Percentiles rank a stretch among this genome's conserved stretches.
These are phyloP conservation scores for Ommatoiulus sabulosus DNA, from an alignment of 2,888 invertebrate genomes.

Conservation along the genomic window DNA sequence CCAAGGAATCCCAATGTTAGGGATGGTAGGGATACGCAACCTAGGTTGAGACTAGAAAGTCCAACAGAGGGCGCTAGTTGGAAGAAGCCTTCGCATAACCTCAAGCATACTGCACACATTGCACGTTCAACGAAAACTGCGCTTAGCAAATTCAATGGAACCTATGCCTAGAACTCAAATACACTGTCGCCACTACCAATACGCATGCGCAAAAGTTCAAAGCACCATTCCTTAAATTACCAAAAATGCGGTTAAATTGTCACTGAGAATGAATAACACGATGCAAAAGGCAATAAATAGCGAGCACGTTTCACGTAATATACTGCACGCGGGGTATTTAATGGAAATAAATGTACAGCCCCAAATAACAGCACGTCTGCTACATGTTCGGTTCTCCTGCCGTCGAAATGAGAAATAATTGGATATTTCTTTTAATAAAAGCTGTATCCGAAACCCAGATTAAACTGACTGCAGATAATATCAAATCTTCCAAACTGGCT, in stretches of 20 bases:
- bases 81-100: neutral
- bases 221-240: neutral
- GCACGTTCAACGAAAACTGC: neutral
- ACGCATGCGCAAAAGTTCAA: neutral
- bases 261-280: neutral
- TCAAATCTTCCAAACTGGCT: neutral
- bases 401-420: constrained; percentile 7
- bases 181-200: neutral
- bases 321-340: neutral
- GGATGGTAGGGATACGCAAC: neutral
- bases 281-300: neutral
- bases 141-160: neutral
- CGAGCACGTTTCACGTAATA: neutral
- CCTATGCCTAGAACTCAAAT: neutral
- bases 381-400: too few relatives aligned
- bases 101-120: neutral
- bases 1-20: too few relatives aligned
- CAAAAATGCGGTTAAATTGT: neutral
- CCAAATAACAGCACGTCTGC: neutral
- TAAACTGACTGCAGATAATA: neutral
- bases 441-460: neutral
- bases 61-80: neutral
- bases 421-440: neutral
- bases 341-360: neutral
- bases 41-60: neutral